Conservation (phyloP, 2,113 vertebrate species). For the Equus quagga region DNA sequence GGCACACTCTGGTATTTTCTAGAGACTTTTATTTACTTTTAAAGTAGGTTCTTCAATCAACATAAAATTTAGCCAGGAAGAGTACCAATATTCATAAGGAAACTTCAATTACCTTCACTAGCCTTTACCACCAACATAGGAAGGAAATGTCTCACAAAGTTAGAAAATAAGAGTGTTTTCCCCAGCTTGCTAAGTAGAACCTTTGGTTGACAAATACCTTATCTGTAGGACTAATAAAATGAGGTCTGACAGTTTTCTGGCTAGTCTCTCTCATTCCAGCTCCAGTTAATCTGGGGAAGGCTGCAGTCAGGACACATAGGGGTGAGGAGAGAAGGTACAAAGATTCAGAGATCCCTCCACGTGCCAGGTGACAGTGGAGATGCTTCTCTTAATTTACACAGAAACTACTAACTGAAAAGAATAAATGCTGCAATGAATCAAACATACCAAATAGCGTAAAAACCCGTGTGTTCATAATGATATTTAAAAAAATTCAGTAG, state of each 20-base stretch:
- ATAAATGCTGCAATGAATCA: not conserved
- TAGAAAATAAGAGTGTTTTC: not conserved
- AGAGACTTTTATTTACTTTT: conserved; percentile 40
- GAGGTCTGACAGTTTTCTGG: not conserved
- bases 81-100: not conserved
- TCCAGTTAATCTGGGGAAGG: not conserved
- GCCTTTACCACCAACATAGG: conserved; percentile 17
- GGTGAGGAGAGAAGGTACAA: not conserved
- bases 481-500: not conserved
- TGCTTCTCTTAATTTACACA: not conserved
- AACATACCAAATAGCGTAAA: not conserved
- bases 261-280: not conserved
- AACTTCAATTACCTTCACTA: not conserved
- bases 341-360: not conserved
- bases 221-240: not conserved
- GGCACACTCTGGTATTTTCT: not conserved
- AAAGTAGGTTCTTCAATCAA: conserved; percentile 46
- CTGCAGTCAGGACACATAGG: not conserved
- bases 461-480: not conserved
- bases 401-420: conserved; percentile 30
- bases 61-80: conserved; percentile 22
- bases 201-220: not conserved
- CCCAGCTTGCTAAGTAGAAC: not conserved
- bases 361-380: not conserved
- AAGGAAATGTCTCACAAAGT: conserved; percentile 33